Evolutionary conservation across 2,113 vertebrate species (phyloP).

Genomic region (Crotalus viridis): DNA sequence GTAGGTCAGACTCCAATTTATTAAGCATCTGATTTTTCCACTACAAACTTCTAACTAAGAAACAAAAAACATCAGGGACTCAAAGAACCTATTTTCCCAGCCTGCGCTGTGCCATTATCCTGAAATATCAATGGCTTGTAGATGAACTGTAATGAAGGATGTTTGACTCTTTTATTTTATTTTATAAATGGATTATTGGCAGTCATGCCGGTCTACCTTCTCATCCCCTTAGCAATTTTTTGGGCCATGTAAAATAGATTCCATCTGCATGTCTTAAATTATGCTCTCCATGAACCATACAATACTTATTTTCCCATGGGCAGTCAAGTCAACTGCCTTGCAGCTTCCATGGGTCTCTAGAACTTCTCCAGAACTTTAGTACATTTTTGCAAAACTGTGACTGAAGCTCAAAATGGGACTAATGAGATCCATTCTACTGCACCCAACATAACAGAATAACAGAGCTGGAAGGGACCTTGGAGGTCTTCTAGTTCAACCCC

Average conservation of each 20-base stretch:
- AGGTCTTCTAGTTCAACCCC: neutral
- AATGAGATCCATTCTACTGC: neutral
- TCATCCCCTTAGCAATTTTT: neutral
- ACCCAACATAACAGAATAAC: neutral
- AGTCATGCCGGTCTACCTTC: constrained; percentile 8
- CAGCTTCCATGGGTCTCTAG: neutral
- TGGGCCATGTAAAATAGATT: neutral
- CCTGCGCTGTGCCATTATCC: constrained; percentile 53
- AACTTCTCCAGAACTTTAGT: neutral
- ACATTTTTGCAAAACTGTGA: neutral
- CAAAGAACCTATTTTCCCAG: constrained; percentile 47
- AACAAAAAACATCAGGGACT: constrained; percentile 21
- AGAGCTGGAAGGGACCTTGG: neutral
- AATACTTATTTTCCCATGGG: neutral
- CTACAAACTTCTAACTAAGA: constrained; percentile 63
- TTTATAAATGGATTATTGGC: constrained; percentile 39
- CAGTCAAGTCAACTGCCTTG: neutral
- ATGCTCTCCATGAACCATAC: neutral
- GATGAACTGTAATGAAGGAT: constrained; percentile 34
- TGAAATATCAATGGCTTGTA: constrained; percentile 59
- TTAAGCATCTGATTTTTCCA: constrained; percentile 75
- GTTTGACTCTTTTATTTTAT: constrained; percentile 45
- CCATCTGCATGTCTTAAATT: neutral
- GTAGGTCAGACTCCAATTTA: constrained; percentile 71
- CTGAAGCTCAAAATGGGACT: neutral